Percentiles rank a stretch among this genome's conserved stretches.
These are phyloP conservation scores for Cryptophagus acutangulus DNA, from an alignment of 2,888 invertebrate species.

Conservation along the genomic window DNA sequence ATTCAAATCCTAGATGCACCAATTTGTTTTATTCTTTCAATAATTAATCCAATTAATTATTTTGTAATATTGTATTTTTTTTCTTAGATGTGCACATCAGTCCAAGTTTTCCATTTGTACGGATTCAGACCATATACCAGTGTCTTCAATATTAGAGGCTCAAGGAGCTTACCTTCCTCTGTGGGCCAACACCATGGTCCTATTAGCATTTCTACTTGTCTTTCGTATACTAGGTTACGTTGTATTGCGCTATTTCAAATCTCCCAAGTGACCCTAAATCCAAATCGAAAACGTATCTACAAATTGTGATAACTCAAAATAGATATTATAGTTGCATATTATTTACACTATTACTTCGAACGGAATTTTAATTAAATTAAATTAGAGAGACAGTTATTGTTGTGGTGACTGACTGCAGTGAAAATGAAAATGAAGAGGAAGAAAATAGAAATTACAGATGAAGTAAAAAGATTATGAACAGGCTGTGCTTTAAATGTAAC, in stretches of 20 bases:
- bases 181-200: slow-evolving; percentile 69
- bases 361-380: neutral
- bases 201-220: slow-evolving; percentile 64
- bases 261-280: slow-evolving; percentile 55
- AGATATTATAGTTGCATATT: slow-evolving; percentile 1
- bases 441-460: slow-evolving; percentile 1
- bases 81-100: slow-evolving; percentile 61
- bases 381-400: neutral
- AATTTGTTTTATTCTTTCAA: neutral
- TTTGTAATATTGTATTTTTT: slow-evolving; percentile 8
- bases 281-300: slow-evolving; percentile 21
- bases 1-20: neutral
- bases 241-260: slow-evolving; percentile 65
- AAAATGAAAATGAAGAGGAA: neutral
- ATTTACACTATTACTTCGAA: neutral
- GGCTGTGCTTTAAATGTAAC: slow-evolving; percentile 41
- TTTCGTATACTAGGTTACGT: slow-evolving; percentile 69
- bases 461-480: slow-evolving; percentile 24
- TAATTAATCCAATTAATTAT: neutral
- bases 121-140: slow-evolving; percentile 59
- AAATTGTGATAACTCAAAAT: slow-evolving; percentile 33
- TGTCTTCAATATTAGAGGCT: slow-evolving; percentile 60
- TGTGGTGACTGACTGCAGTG: neutral
- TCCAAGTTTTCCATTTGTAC: slow-evolving; percentile 63
- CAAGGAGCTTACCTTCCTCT: slow-evolving; percentile 62